These are phyloP conservation scores for Saimiri boliviensis DNA, from an alignment of 2,113 vertebrate genomes.

Conservation along the genomic window DNA sequence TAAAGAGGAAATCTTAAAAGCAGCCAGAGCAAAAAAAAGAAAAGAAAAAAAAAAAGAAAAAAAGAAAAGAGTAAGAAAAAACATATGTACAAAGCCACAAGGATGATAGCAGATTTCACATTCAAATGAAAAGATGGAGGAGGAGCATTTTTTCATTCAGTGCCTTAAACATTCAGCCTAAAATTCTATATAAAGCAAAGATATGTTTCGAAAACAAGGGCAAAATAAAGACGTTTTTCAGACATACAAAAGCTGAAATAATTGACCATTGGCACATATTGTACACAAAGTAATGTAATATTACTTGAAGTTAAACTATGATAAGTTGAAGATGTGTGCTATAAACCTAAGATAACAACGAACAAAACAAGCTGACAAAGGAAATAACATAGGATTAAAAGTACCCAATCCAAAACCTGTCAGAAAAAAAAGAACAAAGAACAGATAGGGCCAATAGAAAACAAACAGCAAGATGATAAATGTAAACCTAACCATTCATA, in stretches of 20 bases:
- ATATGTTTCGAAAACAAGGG: background rate
- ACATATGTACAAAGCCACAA: background rate
- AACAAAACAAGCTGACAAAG: background rate
- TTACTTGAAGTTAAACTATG: background rate
- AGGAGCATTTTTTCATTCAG: background rate
- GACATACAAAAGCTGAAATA: background rate
- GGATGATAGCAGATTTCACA: background rate
- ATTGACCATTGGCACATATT: background rate
- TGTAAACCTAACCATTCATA: background rate
- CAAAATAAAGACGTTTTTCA: background rate
- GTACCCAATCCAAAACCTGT: background rate
- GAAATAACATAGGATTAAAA: background rate
- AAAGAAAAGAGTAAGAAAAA: background rate
- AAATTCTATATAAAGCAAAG: background rate
- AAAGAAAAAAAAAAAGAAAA: too few relatives aligned
- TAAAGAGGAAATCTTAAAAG: constrained; percentile 16
- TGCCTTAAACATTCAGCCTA: background rate
- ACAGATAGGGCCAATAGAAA: background rate
- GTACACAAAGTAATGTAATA: background rate
- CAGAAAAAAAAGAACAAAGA: background rate
- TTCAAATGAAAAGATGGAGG: background rate
- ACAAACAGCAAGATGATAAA: background rate
- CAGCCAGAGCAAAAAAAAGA: background rate
- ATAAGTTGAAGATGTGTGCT: background rate
- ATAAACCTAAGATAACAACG: background rate